Percentiles rank a stretch among this genome's conserved stretches.
These are phyloP conservation scores for Galemys pyrenaicus DNA, from an alignment of 2,113 vertebrate genomes.

Conservation along the genomic window DNA sequence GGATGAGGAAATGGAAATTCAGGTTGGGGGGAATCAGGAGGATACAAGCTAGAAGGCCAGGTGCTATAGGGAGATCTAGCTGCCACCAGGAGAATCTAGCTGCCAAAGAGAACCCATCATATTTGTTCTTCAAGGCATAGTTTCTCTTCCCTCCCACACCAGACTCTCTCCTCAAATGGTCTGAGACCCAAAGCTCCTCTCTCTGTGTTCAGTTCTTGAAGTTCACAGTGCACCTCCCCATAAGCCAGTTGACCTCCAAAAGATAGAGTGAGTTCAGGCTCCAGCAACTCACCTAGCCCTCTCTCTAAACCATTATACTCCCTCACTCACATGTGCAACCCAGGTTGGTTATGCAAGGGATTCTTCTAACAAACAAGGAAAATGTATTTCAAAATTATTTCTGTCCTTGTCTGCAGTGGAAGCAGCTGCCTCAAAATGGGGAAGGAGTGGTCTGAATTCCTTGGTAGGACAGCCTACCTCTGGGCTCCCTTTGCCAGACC, in stretches of 20 bases:
- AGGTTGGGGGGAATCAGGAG: neutral
- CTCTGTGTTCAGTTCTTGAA: neutral
- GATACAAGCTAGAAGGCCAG: neutral
- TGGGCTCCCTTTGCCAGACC: fast-evolving
- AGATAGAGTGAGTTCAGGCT: neutral
- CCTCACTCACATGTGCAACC: neutral
- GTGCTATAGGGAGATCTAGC: neutral
- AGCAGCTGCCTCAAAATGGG: neutral
- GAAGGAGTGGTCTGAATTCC: neutral
- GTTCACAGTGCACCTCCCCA: neutral
- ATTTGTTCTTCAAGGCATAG: neutral
- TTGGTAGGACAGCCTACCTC: neutral
- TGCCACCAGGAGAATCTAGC: neutral
- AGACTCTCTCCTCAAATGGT: neutral
- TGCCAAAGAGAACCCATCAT: neutral
- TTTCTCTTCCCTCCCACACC: neutral
- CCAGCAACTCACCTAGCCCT: neutral
- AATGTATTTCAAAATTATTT: neutral
- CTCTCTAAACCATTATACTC: neutral
- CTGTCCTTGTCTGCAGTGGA: neutral
- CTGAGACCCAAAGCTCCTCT: neutral
- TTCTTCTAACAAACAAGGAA: neutral
- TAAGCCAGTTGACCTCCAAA: neutral
- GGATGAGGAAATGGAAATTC: neutral
- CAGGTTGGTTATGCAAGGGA: neutral